Conservation (phyloP, 2,888 invertebrate genomes). For the Drosophila kanekoi region DNA sequence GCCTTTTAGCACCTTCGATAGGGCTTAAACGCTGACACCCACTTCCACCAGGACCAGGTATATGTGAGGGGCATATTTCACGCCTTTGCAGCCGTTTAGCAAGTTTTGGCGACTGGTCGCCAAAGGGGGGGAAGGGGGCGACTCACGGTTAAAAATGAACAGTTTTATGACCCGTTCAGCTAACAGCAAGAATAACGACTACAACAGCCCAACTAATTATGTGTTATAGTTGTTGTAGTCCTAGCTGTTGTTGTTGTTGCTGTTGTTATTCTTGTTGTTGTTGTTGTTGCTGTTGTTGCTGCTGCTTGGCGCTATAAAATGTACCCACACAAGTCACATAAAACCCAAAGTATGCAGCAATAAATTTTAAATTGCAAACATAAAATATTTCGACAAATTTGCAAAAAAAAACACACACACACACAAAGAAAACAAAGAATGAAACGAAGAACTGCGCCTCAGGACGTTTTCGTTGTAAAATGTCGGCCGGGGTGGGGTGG, state of each 20-base stretch:
- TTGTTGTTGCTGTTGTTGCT: conserved; percentile 29
- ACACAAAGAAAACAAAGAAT: conserved; percentile 25
- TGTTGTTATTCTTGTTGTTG: conserved; percentile 30
- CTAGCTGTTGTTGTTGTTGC: conserved; percentile 24
- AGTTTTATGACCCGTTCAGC: conserved; percentile 69
- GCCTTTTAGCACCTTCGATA: conserved; percentile 40
- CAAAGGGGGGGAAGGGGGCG: conserved; percentile 16
- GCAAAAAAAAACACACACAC: conserved; percentile 32
- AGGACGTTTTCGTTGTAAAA: conserved; percentile 18
- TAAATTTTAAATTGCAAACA: conserved; percentile 82
- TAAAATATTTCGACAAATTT: conserved; percentile 81
- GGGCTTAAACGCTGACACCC: conserved; percentile 9
- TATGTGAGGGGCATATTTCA: conserved; percentile 33
- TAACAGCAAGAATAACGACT: conserved; percentile 56
- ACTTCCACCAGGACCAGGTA: conserved; percentile 7
- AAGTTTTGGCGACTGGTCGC: conserved; percentile 41
- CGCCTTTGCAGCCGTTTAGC: conserved; percentile 43
- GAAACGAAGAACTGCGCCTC: conserved; percentile 32
- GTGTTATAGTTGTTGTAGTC: conserved; percentile 47
- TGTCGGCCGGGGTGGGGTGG: too few relatives aligned
- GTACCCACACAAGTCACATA: conserved; percentile 72
- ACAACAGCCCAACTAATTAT: conserved; percentile 73
- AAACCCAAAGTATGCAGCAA: conserved; percentile 69
- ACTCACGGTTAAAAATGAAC: conserved; percentile 48
- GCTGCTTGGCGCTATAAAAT: conserved; percentile 63